Evolutionary conservation across 2,797 vertebrate genomes (phyloP), one percentile per base, ranked within the genome.

Genomic region (Chiroxiphia lanceolata): DNA sequence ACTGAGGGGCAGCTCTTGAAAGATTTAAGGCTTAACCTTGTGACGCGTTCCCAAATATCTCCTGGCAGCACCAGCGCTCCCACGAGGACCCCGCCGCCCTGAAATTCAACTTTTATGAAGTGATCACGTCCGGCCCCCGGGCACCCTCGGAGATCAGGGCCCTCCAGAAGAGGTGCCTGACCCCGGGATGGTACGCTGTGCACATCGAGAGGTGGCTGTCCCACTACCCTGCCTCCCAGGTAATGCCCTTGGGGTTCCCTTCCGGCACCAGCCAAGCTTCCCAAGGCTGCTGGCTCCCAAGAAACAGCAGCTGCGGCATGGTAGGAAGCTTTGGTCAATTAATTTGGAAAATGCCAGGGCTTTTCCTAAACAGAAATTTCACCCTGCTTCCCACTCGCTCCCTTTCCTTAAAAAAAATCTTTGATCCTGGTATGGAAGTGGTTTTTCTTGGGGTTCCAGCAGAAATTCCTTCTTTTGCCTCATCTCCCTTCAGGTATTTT

Each of bases 151-250:
- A 99, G 87, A 97, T 99, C 44, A 98, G 98, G 82, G 97, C 98
- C 22, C 98, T 99, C 56, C 99, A 99, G 97, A 98, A 96, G 97
- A 98, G 98, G 92, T 99, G 99, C 89, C 98, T 99, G 63, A 70
- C 96, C 6, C 99, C 99, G 0, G 99, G 99, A 11, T 98, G 99
- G 91, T 99, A 99, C 31, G 98, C 99, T 15, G 95, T 98, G 63
- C 99, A 99, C 87, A 98, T 99, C 33, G 98, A 99, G 90, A 97
- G 99, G 77, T 99, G 99, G 99, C 98, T 99, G 54, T 93, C 97
- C 9, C 95, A 99, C 96, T 99, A 98, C 89, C 97, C 99, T 9
- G 97, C 99, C 87, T 98, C 98, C 48, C 99, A 99, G 99, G 99
- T 99, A 98, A 96, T 3, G 9, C 25, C 26, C 59, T 11, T 6